Conservation (phyloP, 1,140 invertebrate genomes). For the Ridgeia piscesae region DNA sequence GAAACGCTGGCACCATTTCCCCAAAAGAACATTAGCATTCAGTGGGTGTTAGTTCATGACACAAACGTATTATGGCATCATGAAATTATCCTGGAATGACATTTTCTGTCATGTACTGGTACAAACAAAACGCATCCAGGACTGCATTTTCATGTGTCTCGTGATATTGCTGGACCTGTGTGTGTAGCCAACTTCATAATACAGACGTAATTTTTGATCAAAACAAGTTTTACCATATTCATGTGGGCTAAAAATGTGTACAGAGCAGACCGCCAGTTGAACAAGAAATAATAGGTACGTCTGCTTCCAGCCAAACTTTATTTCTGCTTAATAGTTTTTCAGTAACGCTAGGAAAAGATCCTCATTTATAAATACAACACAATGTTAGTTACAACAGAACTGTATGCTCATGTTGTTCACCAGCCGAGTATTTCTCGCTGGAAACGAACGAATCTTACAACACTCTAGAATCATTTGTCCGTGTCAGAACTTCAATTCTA, state of each 20-base stretch:
- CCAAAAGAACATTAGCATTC: neutral
- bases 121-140: neutral
- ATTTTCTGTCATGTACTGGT: neutral
- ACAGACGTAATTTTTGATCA: neutral
- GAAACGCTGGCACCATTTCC: neutral
- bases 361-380: constrained; percentile 1
- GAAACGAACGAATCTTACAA: neutral
- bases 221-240: neutral
- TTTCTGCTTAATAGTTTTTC: neutral
- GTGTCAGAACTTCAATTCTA: neutral
- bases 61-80: neutral
- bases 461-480: constrained; percentile 1
- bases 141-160: neutral
- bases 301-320: neutral
- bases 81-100: neutral
- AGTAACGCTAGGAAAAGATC: neutral
- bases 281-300: neutral
- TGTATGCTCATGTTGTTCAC: neutral
- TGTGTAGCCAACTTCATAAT: neutral
- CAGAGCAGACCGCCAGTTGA: neutral
- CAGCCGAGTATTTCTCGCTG: neutral
- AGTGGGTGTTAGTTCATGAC: neutral
- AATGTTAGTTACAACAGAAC: constrained; percentile 6
- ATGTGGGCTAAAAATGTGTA: neutral
- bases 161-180: neutral